Conservation (phyloP, 2,888 invertebrate species). For the Cataglyphis rosenhaueri region DNA sequence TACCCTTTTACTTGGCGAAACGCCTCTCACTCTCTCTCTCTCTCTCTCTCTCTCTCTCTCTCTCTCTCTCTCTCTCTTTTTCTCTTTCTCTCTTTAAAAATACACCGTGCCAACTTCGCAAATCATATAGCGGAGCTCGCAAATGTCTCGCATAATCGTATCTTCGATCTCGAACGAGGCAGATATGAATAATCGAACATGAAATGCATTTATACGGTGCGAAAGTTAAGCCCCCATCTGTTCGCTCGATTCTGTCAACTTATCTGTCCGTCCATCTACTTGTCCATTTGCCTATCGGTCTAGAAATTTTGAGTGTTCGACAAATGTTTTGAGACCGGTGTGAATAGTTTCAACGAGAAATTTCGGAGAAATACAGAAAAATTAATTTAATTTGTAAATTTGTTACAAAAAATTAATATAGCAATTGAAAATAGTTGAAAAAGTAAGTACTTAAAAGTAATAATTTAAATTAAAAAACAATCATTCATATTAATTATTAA, state of each 20-base stretch:
- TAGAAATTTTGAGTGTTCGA: conserved; percentile 26
- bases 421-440: not conserved
- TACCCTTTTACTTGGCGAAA: conserved; percentile 16
- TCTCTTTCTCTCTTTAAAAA: conserved; percentile 50
- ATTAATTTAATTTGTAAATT: not conserved
- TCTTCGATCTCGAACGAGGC: not conserved
- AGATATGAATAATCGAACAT: conserved; percentile 28
- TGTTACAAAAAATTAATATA: not conserved
- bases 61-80: conserved; percentile 27
- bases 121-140: not conserved
- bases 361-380: not conserved
- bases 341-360: not conserved
- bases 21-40: conserved; percentile 17
- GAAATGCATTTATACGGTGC: conserved; percentile 9
- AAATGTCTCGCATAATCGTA: conserved; percentile 17
- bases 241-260: conserved; percentile 19
- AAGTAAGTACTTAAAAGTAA: not conserved
- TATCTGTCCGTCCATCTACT: not conserved
- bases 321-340: conserved; percentile 37
- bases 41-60: conserved; percentile 28
- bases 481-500: not conserved
- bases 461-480: not conserved
- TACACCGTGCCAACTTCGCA: conserved; percentile 44
- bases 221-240: not conserved
- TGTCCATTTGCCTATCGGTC: conserved; percentile 4